Percentiles rank a stretch among this genome's conserved stretches.
Conservation (phyloP, 2,797 vertebrate species). For the Poeciliopsis turneri region DNA sequence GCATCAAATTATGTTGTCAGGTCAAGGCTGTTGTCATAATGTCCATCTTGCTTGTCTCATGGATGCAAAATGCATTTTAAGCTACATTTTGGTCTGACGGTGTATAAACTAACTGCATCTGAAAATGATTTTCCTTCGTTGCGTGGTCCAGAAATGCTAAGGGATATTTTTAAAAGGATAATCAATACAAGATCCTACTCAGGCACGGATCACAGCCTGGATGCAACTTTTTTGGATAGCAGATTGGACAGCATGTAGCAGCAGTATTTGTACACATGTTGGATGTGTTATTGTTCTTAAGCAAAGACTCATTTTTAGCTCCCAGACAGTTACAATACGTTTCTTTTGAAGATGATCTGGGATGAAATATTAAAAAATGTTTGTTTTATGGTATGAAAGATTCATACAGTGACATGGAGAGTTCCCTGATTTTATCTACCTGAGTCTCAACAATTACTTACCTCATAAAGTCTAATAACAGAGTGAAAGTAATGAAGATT, state of each 20-base stretch:
- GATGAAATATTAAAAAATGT: background rate
- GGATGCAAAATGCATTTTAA: background rate
- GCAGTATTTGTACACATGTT: background rate
- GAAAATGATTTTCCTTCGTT: background rate
- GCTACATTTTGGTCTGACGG: background rate
- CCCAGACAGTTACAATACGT: background rate
- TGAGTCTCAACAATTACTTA: background rate
- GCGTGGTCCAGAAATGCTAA: background rate
- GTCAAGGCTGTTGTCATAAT: background rate
- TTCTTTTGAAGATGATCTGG: background rate
- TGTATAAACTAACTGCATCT: background rate
- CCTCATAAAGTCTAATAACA: background rate
- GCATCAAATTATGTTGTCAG: slow-evolving; percentile 2
- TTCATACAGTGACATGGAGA: background rate
- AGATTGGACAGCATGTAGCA: background rate
- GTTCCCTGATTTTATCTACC: background rate
- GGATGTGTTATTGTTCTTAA: background rate
- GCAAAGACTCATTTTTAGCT: background rate
- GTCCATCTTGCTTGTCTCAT: background rate
- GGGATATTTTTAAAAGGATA: background rate
- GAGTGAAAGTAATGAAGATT: background rate
- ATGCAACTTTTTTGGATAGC: background rate
- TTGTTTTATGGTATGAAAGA: background rate
- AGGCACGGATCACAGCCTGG: background rate
- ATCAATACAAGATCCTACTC: background rate